Evolutionary conservation across 2,888 invertebrate genomes (phyloP).

Genomic region (Leucophora obtusa): DNA sequence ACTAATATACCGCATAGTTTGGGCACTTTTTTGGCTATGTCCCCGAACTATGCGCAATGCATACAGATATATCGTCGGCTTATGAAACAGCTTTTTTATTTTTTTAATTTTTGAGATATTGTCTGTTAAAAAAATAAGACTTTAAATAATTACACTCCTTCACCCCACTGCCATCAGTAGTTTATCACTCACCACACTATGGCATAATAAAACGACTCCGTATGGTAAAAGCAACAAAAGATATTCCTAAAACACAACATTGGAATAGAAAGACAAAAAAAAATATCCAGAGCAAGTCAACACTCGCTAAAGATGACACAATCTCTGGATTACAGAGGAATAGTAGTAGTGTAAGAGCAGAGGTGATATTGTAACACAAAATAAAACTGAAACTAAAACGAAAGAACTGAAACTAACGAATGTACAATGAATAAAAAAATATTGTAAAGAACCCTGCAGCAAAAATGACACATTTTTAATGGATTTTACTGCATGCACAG

Average conservation of each 20-base stretch:
- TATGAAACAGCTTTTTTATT: too few relatives aligned
- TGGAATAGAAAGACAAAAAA: conserved; percentile 17
- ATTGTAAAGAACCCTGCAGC: conserved; percentile 54
- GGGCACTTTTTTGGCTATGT: too few relatives aligned
- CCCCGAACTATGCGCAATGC: too few relatives aligned
- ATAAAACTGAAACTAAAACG: conserved; percentile 26
- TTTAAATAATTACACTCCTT: conserved; percentile 30
- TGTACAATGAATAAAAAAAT: conserved; percentile 10
- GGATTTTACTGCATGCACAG: conserved; percentile 58
- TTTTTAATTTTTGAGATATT: neutral
- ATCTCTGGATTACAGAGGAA: conserved; percentile 43
- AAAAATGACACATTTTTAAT: conserved; percentile 65
- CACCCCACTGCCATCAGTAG: conserved; percentile 2
- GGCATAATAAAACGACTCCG: neutral
- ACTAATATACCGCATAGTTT: too few relatives aligned
- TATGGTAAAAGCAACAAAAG: conserved; percentile 33
- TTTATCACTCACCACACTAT: conserved; percentile 11
- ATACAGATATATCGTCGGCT: too few relatives aligned
- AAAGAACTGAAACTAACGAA: conserved; percentile 8
- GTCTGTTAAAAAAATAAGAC: neutral
- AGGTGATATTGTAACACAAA: conserved; percentile 34
- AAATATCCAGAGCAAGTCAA: conserved; percentile 62
- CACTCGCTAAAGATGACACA: conserved; percentile 61
- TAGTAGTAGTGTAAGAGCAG: conserved; percentile 12
- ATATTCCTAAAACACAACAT: conserved; percentile 27